Evolutionary conservation across 2,113 vertebrate species (phyloP).

Genomic region (Sciurus niger): DNA sequence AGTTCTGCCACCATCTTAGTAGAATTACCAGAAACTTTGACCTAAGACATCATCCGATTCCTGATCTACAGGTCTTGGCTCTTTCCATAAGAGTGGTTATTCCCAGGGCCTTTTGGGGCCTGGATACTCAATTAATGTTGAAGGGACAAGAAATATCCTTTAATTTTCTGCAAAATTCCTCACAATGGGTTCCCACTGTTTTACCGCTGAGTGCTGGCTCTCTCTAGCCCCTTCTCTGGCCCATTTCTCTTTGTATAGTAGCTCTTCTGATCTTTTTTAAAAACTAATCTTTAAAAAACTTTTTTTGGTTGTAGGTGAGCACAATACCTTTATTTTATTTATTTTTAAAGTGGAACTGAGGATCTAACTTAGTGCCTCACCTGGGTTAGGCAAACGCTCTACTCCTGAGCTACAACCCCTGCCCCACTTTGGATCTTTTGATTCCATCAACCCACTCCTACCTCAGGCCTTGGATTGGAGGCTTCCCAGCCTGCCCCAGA

Average conservation of each 20-base stretch:
- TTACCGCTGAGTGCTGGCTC: not conserved
- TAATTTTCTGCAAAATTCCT: not conserved
- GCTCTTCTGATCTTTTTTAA: not conserved
- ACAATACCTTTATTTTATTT: too few species aligned
- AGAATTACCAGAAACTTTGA: not conserved
- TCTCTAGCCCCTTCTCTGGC: not conserved
- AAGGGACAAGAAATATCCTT: not conserved
- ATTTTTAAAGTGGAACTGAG: too few species aligned
- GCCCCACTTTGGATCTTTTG: too few species aligned
- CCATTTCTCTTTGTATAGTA: too few species aligned
- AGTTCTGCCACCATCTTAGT: not conserved
- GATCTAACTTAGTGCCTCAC: too few species aligned
- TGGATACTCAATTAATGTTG: not conserved
- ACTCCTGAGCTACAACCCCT: too few species aligned
- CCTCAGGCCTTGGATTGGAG: not conserved
- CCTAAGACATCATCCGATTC: not conserved
- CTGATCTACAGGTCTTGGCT: not conserved
- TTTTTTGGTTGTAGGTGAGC: too few species aligned
- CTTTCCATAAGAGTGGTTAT: not conserved
- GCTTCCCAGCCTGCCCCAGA: accelerated
- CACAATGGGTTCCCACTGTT: accelerated
- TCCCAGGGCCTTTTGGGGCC: not conserved
- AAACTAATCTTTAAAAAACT: too few species aligned
- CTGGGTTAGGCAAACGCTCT: too few species aligned
- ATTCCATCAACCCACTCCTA: not conserved